phyloP scores from a whole-genome alignment of 2,797 vertebrate genomes.

The Nasua narica region DNA sequence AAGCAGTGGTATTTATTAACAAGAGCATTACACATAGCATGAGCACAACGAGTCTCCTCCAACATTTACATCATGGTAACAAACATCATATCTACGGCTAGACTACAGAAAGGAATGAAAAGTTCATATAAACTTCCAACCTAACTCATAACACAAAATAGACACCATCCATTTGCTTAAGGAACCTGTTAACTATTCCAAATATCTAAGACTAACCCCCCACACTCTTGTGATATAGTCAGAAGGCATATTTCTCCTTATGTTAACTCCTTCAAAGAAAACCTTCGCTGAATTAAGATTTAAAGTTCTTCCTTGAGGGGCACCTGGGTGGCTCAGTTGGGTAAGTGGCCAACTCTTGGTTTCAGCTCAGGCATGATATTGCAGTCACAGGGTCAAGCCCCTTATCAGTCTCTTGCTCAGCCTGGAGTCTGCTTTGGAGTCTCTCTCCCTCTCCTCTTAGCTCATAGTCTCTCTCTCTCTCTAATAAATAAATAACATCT shows the following conservation, averaged over 20 bases:
- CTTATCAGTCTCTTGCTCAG: no score
- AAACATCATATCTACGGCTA: neutral
- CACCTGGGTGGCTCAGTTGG: neutral
- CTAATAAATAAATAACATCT: neutral
- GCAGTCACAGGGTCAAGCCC: neutral
- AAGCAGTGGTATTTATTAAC: neutral
- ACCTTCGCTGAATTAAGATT: conserved; percentile 22
- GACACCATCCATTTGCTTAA: conserved; percentile 18
- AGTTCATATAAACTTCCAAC: neutral
- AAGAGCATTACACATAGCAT: neutral
- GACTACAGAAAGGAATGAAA: neutral
- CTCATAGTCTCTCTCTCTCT: neutral
- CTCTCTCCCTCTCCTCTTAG: neutral
- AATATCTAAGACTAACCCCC: neutral
- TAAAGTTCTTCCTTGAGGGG: neutral
- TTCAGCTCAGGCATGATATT: neutral
- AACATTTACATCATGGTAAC: neutral
- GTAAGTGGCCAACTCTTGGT: neutral
- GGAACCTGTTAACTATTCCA: neutral
- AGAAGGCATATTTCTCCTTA: conserved; percentile 11
- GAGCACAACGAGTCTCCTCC: neutral
- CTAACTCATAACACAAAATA: neutral
- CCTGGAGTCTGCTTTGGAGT: neutral
- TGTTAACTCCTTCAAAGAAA: neutral
- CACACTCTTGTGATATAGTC: neutral